Base-by-base conservation (phyloP, 2,888 invertebrate species). In the Mythimna lalbum region DNA sequence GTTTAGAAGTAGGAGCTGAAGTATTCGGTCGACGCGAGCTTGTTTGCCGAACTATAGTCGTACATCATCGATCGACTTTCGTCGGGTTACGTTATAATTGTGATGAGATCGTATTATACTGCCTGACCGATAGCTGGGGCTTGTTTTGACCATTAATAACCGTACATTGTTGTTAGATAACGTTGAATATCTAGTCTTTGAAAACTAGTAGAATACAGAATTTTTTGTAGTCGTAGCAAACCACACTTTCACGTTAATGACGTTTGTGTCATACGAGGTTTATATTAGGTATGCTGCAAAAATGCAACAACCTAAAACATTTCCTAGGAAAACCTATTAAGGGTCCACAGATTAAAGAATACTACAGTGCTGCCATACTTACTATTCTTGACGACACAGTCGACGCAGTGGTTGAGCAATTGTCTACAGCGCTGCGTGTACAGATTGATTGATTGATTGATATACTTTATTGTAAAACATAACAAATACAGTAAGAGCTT, bases 1-100 rank as follows among this genome's bases (percentile, higher is more conserved):
- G 62, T 62, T 80, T 76, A 33, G 76, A 57, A 57, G 39, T 53
- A 19, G 2, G 55, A 56, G 68, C 31, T 27, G 17, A 69, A 80
- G 62, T 76, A 63, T 33, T 62, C 31, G 36, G n/a, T 14, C 47
- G 63, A 49, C 39, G 21, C 12, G 12, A 56, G 49, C 69, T 27
- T 59, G 23, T 80, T 21, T 33, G 36, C 3, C 6, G n/a, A 76
- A 77, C 53, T 66, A 39, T n/a, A 27, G 60, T 75, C 43, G 33
- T 80, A 62, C 53, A 53, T 69, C 76, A 69, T 68, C 27, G 60
- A 75, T 75, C 59, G 60, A 50, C 21, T 68, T 39, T 52, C 31
- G 9, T 50, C 27, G 57, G 21, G 21, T 6, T 47, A 6, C 19
- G n/a, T 12, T 4, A 36, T 56, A 39, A 49, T 52, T 53, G 39